Evolutionary conservation across 2,888 invertebrate genomes (phyloP).

Genomic region (Amblyteles armatorius): DNA sequence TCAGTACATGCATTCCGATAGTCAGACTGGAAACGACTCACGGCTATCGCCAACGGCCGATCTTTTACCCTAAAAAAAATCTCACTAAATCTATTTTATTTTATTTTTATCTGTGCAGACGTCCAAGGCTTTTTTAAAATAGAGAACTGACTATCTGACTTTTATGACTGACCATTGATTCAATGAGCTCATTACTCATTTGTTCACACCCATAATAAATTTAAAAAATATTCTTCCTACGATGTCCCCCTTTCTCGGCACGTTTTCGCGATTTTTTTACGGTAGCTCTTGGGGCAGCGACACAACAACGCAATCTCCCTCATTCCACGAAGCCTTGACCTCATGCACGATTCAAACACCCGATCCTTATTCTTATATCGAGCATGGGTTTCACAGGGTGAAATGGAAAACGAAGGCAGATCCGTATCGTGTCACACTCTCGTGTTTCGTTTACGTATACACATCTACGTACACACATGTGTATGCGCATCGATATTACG

Average conservation of each 20-base stretch:
- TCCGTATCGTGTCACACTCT: constrained; percentile 44
- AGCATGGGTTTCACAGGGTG: constrained; percentile 24
- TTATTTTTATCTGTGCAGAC: too few relatives aligned
- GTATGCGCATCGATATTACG: background rate
- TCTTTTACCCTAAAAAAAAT: constrained; percentile 31
- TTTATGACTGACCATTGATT: too few relatives aligned
- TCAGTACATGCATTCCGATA: constrained; percentile 82
- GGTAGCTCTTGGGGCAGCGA: background rate
- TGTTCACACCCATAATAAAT: too few relatives aligned
- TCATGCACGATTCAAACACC: constrained; percentile 1
- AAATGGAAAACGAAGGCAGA: constrained; percentile 32
- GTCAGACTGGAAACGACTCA: constrained; percentile 4
- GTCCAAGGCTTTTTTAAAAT: too few relatives aligned
- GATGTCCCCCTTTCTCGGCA: too few relatives aligned
- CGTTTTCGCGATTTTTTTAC: background rate
- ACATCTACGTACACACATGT: constrained; percentile 22
- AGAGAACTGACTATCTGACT: too few relatives aligned
- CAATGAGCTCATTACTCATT: too few relatives aligned
- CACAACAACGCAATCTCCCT: background rate
- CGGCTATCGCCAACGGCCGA: constrained; percentile 40
- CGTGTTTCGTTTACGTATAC: background rate
- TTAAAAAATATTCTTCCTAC: too few relatives aligned
- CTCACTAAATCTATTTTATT: too few relatives aligned
- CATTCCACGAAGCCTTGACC: background rate
- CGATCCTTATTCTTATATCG: constrained; percentile 9